Percentiles rank a stretch among this genome's conserved stretches.
These are phyloP conservation scores for Polydrusus cervinus DNA, from an alignment of 2,888 invertebrate species.

Conservation along the genomic window DNA sequence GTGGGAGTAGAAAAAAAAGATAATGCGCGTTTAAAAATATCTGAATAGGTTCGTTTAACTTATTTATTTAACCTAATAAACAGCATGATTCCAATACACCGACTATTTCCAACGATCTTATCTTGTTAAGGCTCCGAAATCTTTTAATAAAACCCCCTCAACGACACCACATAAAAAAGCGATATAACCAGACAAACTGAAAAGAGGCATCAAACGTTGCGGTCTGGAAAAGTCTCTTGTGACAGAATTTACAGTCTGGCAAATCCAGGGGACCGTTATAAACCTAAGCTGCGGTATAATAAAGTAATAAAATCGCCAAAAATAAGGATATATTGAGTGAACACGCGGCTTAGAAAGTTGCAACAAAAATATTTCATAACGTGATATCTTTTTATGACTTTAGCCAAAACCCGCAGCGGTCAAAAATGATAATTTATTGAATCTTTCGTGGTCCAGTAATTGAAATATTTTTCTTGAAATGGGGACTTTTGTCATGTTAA, in stretches of 20 bases:
- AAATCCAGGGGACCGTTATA: constrained; percentile 70
- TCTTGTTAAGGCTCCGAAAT: constrained; percentile 15
- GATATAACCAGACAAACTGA: constrained; percentile 46
- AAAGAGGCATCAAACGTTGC: constrained; percentile 37
- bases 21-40: too few relatives aligned
- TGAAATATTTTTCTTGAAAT: constrained; percentile 70
- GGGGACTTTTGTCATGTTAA: constrained; percentile 66
- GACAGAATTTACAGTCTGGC: constrained; percentile 67
- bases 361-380: constrained; percentile 71
- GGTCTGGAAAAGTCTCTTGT: constrained; percentile 39
- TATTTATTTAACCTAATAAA: constrained; percentile 23
- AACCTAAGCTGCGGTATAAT: constrained; percentile 71
- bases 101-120: constrained; percentile 9
- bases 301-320: constrained; percentile 72
- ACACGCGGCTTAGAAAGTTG: constrained; percentile 67
- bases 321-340: constrained; percentile 73
- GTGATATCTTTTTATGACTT: constrained; percentile 68
- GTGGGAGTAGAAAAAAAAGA: too few relatives aligned
- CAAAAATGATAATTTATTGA: constrained; percentile 67
- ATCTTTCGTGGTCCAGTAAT: constrained; percentile 66
- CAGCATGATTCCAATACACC: constrained; percentile 24
- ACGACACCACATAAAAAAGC: constrained; percentile 47
- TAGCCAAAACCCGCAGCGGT: constrained; percentile 59
- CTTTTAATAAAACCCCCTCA: constrained; percentile 52
- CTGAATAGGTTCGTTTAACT: not conserved